Evolutionary conservation across 2,113 vertebrate species (phyloP), one percentile per base, ranked within the genome.

Genomic region (Archocentrus centrarchus): DNA sequence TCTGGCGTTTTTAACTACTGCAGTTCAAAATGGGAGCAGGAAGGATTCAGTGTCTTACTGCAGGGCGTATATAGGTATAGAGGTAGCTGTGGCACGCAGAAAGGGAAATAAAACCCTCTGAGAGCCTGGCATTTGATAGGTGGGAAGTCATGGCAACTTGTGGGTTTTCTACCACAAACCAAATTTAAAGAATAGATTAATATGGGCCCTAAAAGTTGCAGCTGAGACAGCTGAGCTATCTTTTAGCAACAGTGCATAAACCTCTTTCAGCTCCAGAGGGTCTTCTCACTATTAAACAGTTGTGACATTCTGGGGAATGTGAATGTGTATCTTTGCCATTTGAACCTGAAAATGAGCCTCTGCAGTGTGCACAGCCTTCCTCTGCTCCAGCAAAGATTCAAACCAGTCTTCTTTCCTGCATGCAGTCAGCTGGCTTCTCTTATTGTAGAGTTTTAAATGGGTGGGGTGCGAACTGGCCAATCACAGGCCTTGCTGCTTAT

Each of bases 391-490:
- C 1, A 1, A 22, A 14, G 10, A 20, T 7, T 4, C 66, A 0
- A 13, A 70, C n/a, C 66, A 70, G 41, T 50, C 44, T 70, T 30
- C 44, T 27, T 18, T 24, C 44, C 66, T 50, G 66, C 30, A 27
- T 39, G 70, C 6, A 6, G 61, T 90, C 86, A 35, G 85, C 59
- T 80, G 82, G 20, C 57, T 4, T 11, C 30, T 55, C 76, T 62
- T 81, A 22, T 18, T 30, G 13, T 62, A 35, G 20, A 17, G 3
- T 24, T 35, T 70, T 2, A 59, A 77, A 73, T 83, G 90, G 92
- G 92, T 84, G 91, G 76, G 90, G 90, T 81, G 60, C 39, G 47
- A 35, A 3, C 2, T 3, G n/a, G 68, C 93, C 91, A 93, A 91
- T 94, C 86, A 41, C 24, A 57, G 70, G 5, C 44, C 62, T 58